A percentile compares a stretch with the other conserved stretches of the same genome.
These are phyloP conservation scores for Pantala flavescens DNA, from an alignment of 1,140 invertebrate species.

Conservation along the genomic window DNA sequence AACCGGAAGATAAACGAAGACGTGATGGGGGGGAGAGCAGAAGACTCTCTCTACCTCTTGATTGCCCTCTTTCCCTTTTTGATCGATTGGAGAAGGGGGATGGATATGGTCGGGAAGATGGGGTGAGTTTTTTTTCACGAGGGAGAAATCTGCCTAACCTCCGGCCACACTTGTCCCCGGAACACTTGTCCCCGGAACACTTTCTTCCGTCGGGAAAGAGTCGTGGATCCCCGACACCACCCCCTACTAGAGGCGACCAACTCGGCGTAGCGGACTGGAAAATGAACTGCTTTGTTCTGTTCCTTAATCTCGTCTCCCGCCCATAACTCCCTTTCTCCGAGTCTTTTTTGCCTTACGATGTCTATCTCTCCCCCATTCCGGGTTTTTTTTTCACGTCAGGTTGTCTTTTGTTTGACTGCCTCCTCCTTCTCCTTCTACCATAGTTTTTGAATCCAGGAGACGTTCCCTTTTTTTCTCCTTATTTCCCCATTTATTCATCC, in stretches of 20 bases:
- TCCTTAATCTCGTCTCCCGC: not conserved
- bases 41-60: not conserved
- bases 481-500: too few relatives aligned
- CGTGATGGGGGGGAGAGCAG: not conserved
- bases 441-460: too few relatives aligned
- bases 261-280: slow-evolving; percentile 6
- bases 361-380: not conserved
- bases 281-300: slow-evolving; percentile 9
- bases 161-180: not conserved
- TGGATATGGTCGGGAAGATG: not conserved
- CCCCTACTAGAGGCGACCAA: not conserved
- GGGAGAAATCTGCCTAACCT: not conserved
- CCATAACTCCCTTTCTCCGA: not conserved
- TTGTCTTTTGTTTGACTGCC: not conserved
- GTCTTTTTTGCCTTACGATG: not conserved
- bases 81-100: slow-evolving; percentile 2
- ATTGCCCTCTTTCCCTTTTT: not conserved
- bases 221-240: not conserved
- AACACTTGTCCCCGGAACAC: not conserved
- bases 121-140: slow-evolving; percentile 1
- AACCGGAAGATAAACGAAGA: not conserved
- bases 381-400: not conserved
- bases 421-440: too few relatives aligned
- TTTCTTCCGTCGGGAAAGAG: not conserved
- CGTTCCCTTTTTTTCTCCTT: too few relatives aligned